Base-by-base conservation (phyloP, 2,797 vertebrate species). In the Neostethus bicornis region DNA sequence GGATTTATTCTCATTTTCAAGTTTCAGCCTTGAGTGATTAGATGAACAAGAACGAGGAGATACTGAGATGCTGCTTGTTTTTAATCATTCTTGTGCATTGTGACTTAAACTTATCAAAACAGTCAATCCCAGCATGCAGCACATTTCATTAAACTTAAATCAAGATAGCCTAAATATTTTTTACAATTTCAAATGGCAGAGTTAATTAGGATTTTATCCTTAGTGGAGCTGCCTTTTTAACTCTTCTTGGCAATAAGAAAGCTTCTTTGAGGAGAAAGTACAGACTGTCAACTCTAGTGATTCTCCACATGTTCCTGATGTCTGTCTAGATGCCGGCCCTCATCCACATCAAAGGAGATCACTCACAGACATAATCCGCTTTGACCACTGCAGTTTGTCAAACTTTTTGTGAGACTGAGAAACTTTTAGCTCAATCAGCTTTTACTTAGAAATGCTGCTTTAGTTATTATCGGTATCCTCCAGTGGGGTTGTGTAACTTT, bases 341-440 rank as follows among this genome's bases (percentile, higher is more conserved):
- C 71, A 77, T 87, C 81, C 70, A 53, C 68, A 65, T 84, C 83
- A 81, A 76, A 81, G 80, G 37, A 44, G 62, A 75, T 77, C 61
- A 21, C 73, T 44, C 42, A 6, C 70, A 75, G 81, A 86, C 80
- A 81, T 79, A 79, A 87, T 83, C 65, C 31, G 58, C 75, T 86
- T 66, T 85, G 83, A 85, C 78, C 74, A 43, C 56, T 10, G 38
- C 46, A 17, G 72, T 80, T 77, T 26, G 44, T 25, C 25, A 10
- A 79, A 76, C 64, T 81, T 76, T n/a, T 72, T 37, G 32, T 28
- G 51, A 64, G 70, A 53, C 48, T 2, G 6, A 51, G 31, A 68
- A 84, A 77, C 65, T 83, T 83, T 76, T n/a, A 73, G 59, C 58
- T 54, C 66, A 34, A 64, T 60, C 47, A 47, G 31, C 51, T 52